Evolutionary conservation across 2,797 vertebrate species (phyloP), one percentile per base, ranked within the genome.

Genomic region (Microhierax caerulescens): DNA sequence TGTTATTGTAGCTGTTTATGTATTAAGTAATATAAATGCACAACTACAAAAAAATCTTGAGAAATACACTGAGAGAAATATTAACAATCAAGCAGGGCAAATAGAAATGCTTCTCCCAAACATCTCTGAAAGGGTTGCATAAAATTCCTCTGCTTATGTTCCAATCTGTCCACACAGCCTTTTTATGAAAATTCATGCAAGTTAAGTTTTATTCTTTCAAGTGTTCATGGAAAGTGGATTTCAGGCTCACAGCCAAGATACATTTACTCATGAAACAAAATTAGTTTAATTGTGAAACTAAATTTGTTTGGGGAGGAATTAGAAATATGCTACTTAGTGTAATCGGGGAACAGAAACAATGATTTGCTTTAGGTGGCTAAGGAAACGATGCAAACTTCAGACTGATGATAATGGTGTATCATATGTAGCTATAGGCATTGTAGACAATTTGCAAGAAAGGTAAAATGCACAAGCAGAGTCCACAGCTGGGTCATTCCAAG

Each of bases 161-260:
- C 76, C 85, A 75, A 72, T 88, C 61, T 85, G 73, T 88, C 79
- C n/a, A 75, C 23, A 69, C 53, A 85, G 30, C 17, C 73, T 95
- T 95, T 96, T 94, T 24, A 96, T 88, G 82, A 96, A 96, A 97
- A 95, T 94, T 94, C 68, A 95, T 91, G 78, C 3, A 8, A 95
- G 87, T 88, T 93, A 95, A 91, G 72, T 97, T 96, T 90, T 90
- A 24, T 68, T 95, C 93, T 91, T 96, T 96, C 69, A 91, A 94
- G 69, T 93, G 50, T 94, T 95, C 88, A 93, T 73, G 65, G 93
- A 95, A 96, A 95, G 79, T 94, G 87, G 91, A 86, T 94, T 97
- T 95, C 82, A 88, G 96, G 95, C 96, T 93, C 2, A 4, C 63
- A 93, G 96, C 94, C 96, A 97, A 96, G 82, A 69, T 37, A 56